Evolutionary conservation across 2,797 vertebrate genomes (phyloP).

Genomic region (Myripristis jacobus): DNA sequence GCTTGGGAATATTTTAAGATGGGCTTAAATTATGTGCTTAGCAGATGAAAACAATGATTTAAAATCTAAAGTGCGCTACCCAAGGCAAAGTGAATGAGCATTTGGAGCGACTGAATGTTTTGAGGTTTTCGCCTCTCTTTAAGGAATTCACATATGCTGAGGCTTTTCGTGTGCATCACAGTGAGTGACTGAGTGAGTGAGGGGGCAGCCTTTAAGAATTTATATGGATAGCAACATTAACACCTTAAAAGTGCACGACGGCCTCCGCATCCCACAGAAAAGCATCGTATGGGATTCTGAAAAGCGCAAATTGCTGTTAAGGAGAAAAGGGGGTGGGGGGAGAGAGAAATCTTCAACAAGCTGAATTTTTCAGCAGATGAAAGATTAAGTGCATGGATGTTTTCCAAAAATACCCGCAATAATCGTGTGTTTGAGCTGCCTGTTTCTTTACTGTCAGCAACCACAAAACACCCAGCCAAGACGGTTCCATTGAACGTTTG

Average conservation of each 20-base stretch:
- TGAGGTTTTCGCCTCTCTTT: conserved; percentile 50
- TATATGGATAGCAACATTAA: conserved; percentile 66
- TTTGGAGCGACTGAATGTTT: conserved; percentile 63
- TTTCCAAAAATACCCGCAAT: conserved; percentile 80
- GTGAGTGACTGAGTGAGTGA: conserved; percentile 49
- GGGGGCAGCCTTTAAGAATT: conserved; percentile 69
- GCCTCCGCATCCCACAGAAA: conserved; percentile 68
- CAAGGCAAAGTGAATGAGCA: conserved; percentile 59
- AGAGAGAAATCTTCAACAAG: conserved; percentile 50
- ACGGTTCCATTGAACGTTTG: conserved; percentile 78
- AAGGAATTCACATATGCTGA: conserved; percentile 53
- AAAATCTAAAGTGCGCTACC: conserved; percentile 67
- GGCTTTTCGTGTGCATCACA: conserved; percentile 39
- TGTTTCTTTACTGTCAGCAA: conserved; percentile 79
- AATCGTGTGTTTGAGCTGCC: conserved; percentile 72
- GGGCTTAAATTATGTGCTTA: conserved; percentile 77
- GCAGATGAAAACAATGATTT: conserved; percentile 77
- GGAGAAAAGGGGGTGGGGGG: background rate
- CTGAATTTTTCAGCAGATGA: conserved; percentile 78
- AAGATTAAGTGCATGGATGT: conserved; percentile 82
- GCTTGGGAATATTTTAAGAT: conserved; percentile 74
- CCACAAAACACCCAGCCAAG: conserved; percentile 72
- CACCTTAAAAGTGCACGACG: conserved; percentile 62
- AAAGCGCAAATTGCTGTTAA: conserved; percentile 72
- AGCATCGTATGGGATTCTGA: conserved; percentile 57